Evolutionary conservation across 2,888 invertebrate genomes (phyloP).

Genomic region (Sinotaia quadrata): DNA sequence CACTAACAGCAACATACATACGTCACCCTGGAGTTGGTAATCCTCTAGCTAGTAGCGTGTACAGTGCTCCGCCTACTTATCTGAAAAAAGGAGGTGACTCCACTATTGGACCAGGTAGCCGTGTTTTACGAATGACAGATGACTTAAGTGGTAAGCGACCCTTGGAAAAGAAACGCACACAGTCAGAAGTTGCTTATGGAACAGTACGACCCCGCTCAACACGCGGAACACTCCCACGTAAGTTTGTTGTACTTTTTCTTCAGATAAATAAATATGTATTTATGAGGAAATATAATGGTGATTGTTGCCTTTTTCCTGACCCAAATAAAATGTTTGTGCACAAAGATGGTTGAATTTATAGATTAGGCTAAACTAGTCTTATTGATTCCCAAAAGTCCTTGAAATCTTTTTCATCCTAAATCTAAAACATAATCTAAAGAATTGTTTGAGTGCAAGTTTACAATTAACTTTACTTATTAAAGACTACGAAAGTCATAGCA

Average conservation of each 20-base stretch:
- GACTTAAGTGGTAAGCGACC: conserved; percentile 61
- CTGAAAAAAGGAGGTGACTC: conserved; percentile 45
- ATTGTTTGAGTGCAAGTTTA: no score
- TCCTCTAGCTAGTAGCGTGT: conserved; percentile 50
- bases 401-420: no score
- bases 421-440: no score
- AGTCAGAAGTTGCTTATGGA: conserved; percentile 55
- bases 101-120: conserved; percentile 48
- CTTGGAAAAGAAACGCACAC: conserved; percentile 45
- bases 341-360: no score
- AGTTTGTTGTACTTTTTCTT: conserved; percentile 35
- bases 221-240: conserved; percentile 59
- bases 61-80: conserved; percentile 57
- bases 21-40: conserved; percentile 47
- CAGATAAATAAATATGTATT: no score
- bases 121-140: conserved; percentile 58
- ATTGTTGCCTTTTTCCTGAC: no score
- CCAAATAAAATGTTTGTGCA: no score
- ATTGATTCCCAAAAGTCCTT: no score
- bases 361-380: no score
- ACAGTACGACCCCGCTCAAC: conserved; percentile 42
- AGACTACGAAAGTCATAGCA: no score
- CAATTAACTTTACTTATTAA: no score
- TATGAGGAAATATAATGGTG: no score
- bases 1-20: conserved; percentile 46